Evolutionary conservation across 2,797 vertebrate genomes (phyloP), one percentile per base, ranked within the genome.

Genomic region (Silurus lanzhouensis): DNA sequence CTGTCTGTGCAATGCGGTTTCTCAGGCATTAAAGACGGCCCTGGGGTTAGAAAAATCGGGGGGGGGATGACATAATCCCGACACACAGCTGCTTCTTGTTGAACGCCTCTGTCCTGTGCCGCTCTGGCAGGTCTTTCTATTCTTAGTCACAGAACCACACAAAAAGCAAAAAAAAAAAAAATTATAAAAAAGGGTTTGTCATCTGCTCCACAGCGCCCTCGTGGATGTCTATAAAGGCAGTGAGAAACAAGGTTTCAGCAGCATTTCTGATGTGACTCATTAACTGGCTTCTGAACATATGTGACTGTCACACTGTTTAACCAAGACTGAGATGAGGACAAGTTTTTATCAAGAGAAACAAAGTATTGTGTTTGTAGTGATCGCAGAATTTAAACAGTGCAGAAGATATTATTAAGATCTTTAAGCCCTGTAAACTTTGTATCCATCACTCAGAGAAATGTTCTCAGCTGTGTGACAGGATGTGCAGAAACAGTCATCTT

Each of bases 1-100:
- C 61, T 44, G 57, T 71, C 48, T 80, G 76, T 25, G 75, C 60
- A 79, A 14, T 66, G 67, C 46, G 46, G 82, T 82, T 84, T 83
- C 80, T 68, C 67, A 6, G 22, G 5, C 68, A 77, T 84, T 64
- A 89, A 76, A 87, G 72, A 85, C 9, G 48, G 66, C 88, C 67
- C 72, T 13, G 48, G 57, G 85, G 78, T 84, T 71, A 64, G 46
- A 88, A 85, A 81, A 88, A 82, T 89, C 87, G 83, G 22, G 14
- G 46, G 71, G 71, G 71, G 17, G 19, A 7, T 48, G 52, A 86
- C 72, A 78, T 87, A 87, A 88, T 85, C 86, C 83, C 58, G 75
- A 80, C 0, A 57, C 85, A 87, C 89, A 90, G 87, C 88, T 91
- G 89, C 82, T 89, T 89, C 89, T 80, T 88, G 76, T 90, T 84